Conservation (phyloP, 2,113 vertebrate genomes). For the Coptodon bakossiorum region DNA sequence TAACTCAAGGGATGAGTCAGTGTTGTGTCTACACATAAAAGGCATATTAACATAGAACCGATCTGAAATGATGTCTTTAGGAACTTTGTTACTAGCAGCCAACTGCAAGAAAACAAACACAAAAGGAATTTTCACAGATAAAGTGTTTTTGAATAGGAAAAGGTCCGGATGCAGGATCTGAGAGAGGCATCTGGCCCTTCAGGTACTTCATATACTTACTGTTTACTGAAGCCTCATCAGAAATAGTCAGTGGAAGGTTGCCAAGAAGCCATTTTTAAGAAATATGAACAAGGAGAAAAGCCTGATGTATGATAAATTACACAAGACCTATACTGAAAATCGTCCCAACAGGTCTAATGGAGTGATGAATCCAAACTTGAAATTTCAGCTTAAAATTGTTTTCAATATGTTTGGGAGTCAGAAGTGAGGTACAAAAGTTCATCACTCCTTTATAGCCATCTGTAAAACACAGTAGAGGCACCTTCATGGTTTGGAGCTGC, state of each 20-base stretch:
- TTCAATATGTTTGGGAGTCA: neutral
- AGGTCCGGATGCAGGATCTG: accelerated
- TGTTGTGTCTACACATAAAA: neutral
- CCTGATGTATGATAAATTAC: neutral
- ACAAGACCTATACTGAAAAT: neutral
- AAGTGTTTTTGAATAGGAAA: neutral
- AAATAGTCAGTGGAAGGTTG: neutral
- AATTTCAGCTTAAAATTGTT: neutral
- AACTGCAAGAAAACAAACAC: neutral
- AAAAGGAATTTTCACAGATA: neutral
- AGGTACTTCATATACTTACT: neutral
- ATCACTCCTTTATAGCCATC: neutral
- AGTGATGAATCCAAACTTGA: neutral
- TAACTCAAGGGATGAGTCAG: neutral
- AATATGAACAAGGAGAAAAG: neutral
- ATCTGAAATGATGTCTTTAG: neutral
- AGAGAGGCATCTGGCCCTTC: neutral
- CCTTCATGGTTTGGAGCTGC: neutral
- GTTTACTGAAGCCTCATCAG: neutral
- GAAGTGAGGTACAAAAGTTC: neutral
- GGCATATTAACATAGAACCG: neutral
- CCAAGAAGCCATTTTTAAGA: neutral
- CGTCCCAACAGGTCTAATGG: neutral
- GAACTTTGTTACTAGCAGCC: neutral
- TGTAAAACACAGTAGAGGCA: neutral